phyloP scores from a whole-genome alignment of 2,888 invertebrate species.

The Onthophagus sagittarius region DNA sequence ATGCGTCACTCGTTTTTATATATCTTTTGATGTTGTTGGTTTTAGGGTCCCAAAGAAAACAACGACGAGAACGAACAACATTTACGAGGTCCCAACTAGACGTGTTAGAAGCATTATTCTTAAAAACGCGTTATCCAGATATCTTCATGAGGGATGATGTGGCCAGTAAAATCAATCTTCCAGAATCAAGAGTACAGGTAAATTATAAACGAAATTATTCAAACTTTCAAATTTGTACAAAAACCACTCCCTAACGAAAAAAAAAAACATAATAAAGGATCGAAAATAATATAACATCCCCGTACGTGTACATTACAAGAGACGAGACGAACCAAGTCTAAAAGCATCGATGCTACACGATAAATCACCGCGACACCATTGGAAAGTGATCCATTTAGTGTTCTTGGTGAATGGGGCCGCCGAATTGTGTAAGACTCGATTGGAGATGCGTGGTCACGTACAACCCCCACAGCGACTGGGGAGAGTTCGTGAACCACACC shows the following conservation, averaged over 20 bases:
- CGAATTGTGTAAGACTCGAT: conserved; percentile 23
- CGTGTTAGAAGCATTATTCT: conserved; percentile 88
- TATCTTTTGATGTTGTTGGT: background rate
- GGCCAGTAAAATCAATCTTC: conserved; percentile 93
- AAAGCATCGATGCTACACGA: conserved; percentile 21
- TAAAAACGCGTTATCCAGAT: conserved; percentile 95
- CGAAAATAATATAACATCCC: background rate
- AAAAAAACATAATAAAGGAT: too few species aligned
- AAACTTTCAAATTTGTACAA: too few species aligned
- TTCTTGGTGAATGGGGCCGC: conserved; percentile 18
- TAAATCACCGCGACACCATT: conserved; percentile 42
- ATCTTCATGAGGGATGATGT: conserved; percentile 99
- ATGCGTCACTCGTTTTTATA: background rate
- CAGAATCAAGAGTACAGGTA: conserved; percentile 97
- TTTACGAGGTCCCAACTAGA: conserved; percentile 96
- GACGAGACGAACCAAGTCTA: background rate
- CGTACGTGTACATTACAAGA: conserved; percentile 5
- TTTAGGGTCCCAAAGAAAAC: conserved; percentile 76
- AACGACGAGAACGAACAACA: conserved; percentile 93
- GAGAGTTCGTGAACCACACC: background rate
- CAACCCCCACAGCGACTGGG: conserved; percentile 22
- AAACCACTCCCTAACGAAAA: too few species aligned
- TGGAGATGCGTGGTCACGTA: conserved; percentile 30
- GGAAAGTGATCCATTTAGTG: conserved; percentile 42
- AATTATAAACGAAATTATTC: conserved; percentile 25